Conservation (phyloP, 2,888 invertebrate genomes). For the Adelognathus sp. region DNA sequence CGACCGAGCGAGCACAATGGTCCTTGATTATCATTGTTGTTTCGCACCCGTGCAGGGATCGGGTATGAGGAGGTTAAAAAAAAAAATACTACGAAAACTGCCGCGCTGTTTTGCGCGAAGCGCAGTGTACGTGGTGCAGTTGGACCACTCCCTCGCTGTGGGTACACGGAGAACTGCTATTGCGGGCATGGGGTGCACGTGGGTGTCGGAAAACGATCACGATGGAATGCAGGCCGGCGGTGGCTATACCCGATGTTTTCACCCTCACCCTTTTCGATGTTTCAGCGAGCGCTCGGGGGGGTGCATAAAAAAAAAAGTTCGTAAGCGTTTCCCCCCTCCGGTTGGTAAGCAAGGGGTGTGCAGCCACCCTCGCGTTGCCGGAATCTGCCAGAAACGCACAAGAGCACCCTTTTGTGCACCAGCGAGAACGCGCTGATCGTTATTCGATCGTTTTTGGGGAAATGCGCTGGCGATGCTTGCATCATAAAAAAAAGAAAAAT, state of each 20-base stretch:
- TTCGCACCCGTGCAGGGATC: conserved; percentile 56
- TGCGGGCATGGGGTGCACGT: conserved; percentile 42
- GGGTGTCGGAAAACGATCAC: conserved; percentile 45
- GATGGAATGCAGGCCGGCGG: conserved; percentile 52
- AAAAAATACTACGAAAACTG: conserved; percentile 60
- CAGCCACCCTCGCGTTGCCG: conserved; percentile 33
- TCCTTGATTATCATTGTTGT: conserved; percentile 64
- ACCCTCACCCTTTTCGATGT: conserved; percentile 54
- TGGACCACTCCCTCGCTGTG: conserved; percentile 3
- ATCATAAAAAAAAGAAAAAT: conserved; percentile 40
- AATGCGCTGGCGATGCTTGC: conserved; percentile 40
- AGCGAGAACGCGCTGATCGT: conserved; percentile 14
- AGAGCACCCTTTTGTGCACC: conserved; percentile 26
- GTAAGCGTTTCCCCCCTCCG: conserved; percentile 53
- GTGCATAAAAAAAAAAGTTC: conserved; percentile 36
- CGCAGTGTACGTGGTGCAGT: conserved; percentile 52
- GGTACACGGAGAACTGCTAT: conserved; percentile 3
- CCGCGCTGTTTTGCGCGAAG: conserved; percentile 54
- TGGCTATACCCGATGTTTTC: conserved; percentile 55
- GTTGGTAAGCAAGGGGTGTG: conserved; percentile 28
- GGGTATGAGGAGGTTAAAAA: conserved; percentile 55
- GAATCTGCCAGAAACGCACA: conserved; percentile 26
- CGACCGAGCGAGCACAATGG: conserved; percentile 54
- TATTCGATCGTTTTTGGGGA: conserved; percentile 48
- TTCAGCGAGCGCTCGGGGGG: conserved; percentile 21